A percentile compares a stretch with the other conserved stretches of the same genome.
Evolutionary conservation across 2,888 invertebrate species (phyloP).

Genomic region (Ormyrus thymus): DNA sequence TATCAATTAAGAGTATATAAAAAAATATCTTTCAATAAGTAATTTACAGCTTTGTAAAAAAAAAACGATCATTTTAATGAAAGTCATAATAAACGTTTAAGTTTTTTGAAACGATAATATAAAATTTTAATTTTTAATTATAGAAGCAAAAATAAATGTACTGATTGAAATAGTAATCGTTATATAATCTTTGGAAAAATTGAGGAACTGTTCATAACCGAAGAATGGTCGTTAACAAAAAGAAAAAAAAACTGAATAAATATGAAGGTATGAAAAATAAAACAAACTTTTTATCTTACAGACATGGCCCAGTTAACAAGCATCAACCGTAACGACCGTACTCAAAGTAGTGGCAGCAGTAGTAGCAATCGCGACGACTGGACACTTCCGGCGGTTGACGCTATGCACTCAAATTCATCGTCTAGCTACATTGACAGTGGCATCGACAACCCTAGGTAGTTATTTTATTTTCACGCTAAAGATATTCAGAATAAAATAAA

Average conservation of each 20-base stretch:
- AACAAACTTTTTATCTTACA: constrained; percentile 33
- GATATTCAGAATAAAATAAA: neutral
- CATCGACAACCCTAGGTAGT: constrained; percentile 51
- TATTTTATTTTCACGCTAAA: neutral
- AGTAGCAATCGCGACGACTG: constrained; percentile 69
- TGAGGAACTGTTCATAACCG: too few species aligned
- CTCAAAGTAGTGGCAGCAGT: constrained; percentile 56
- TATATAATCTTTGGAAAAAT: too few species aligned
- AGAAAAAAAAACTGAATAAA: neutral
- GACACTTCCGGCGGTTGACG: constrained; percentile 69
- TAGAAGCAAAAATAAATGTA: too few species aligned
- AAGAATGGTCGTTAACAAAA: too few species aligned
- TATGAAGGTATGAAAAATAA: neutral
- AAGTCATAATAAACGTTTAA: neutral
- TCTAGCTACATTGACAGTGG: constrained; percentile 50
- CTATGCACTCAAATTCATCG: constrained; percentile 62
- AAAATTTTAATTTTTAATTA: too few species aligned
- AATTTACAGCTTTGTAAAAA: too few species aligned
- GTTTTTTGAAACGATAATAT: too few species aligned
- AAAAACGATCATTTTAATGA: neutral
- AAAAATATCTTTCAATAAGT: neutral
- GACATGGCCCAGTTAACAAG: constrained; percentile 72
- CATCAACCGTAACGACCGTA: constrained; percentile 66
- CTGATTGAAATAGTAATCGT: too few species aligned
- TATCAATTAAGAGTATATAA: constrained; percentile 5